Evolutionary conservation across 2,888 invertebrate species (phyloP).

Genomic region (Carabus problematicus): DNA sequence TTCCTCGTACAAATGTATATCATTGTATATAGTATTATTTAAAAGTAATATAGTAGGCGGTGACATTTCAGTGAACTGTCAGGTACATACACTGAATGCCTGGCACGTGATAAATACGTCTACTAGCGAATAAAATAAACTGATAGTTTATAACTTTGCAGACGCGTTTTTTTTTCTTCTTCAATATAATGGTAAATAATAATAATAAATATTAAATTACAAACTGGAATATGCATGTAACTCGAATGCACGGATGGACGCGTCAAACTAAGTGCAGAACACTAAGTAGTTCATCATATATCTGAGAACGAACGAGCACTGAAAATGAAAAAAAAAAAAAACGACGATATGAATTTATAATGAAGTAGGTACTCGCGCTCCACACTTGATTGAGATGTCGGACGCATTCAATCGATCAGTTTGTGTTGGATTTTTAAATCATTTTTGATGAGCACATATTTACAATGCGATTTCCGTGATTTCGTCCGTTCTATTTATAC

Average conservation of each 20-base stretch:
- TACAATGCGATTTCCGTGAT: no score
- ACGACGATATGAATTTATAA: conserved; percentile 31
- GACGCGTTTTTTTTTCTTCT: background rate
- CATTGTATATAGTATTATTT: no score
- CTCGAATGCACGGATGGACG: background rate
- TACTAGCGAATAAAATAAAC: background rate
- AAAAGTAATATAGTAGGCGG: no score
- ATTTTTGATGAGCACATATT: conserved; percentile 4
- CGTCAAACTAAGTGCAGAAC: conserved; percentile 13
- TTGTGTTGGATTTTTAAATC: background rate
- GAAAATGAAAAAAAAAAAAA: conserved; percentile 11
- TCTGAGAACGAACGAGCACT: background rate
- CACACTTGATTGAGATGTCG: conserved; percentile 21
- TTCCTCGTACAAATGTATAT: no score
- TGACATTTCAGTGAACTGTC: no score
- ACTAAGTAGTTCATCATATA: background rate
- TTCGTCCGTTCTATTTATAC: no score
- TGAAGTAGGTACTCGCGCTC: conserved; percentile 13
- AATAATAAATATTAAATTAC: background rate
- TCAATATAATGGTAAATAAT: background rate
- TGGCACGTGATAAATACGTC: background rate
- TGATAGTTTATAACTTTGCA: conserved; percentile 2
- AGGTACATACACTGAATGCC: no score
- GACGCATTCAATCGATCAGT: conserved; percentile 12
- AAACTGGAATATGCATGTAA: background rate